A percentile compares a stretch with the other conserved stretches of the same genome.
These are phyloP conservation scores for Eleginops maclovinus DNA, from an alignment of 2,113 vertebrate species.

Conservation along the genomic window DNA sequence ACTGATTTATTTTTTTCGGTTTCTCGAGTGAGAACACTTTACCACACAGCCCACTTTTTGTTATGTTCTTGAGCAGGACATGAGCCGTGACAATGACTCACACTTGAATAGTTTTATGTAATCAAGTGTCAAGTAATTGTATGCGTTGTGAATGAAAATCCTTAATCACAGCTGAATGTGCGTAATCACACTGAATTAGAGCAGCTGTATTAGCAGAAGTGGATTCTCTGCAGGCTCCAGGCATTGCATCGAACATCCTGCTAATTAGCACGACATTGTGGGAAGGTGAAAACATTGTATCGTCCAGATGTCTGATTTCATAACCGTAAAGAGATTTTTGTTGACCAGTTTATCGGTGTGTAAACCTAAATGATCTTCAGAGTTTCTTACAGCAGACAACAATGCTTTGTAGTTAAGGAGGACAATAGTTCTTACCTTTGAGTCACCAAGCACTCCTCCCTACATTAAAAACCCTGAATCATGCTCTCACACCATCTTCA, in stretches of 20 bases:
- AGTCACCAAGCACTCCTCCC: not conserved
- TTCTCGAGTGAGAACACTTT: not conserved
- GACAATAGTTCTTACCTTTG: not conserved
- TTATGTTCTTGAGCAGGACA: not conserved
- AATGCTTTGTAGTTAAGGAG: not conserved
- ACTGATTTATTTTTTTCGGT: not conserved
- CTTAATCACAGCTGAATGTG: conserved; percentile 15
- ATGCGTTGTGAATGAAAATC: conserved; percentile 27
- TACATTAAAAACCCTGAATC: not conserved
- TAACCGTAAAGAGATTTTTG: not conserved
- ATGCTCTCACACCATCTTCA: not conserved
- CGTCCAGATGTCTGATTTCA: not conserved
- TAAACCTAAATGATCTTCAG: not conserved
- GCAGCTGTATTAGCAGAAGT: conserved; percentile 25
- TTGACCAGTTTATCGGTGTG: not conserved
- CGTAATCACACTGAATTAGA: conserved; percentile 31
- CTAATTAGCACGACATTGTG: conserved; percentile 12
- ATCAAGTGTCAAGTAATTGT: conserved; percentile 39
- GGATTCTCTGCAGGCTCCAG: conserved; percentile 1
- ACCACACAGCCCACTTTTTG: not conserved
- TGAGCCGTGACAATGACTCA: conserved; percentile 2
- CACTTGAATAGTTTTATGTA: conserved; percentile 26
- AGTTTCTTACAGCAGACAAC: not conserved
- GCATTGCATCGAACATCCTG: not conserved
- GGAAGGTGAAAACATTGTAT: not conserved